These are phyloP conservation scores for Brachirus orientalis DNA, from an alignment of 2,113 vertebrate genomes.

Conservation along the genomic window DNA sequence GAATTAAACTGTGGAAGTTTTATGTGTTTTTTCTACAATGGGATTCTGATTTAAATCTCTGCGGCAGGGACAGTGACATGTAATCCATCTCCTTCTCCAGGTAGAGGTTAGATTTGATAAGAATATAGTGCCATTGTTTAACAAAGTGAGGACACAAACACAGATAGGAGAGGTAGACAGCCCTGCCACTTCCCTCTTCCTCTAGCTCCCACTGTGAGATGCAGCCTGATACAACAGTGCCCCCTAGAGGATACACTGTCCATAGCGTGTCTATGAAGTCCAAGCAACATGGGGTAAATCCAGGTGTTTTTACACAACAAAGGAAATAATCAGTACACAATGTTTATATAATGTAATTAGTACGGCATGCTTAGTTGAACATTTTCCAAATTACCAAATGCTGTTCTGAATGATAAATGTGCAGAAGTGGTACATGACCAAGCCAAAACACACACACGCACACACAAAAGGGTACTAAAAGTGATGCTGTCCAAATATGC, in stretches of 20 bases:
- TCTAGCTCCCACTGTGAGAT: neutral
- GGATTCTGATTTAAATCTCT: conserved; percentile 70
- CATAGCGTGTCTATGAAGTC: neutral
- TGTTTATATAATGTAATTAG: conserved; percentile 31
- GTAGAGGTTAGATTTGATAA: conserved; percentile 70
- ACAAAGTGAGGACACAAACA: conserved; percentile 69
- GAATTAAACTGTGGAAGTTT: conserved; percentile 55
- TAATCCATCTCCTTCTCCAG: conserved; percentile 48
- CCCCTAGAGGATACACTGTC: conserved; percentile 56
- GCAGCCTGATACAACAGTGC: conserved; percentile 76
- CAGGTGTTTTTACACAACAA: conserved; percentile 39
- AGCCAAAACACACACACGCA: neutral
- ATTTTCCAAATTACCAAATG: conserved; percentile 22
- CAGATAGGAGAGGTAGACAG: conserved; percentile 40
- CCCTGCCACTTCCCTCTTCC: conserved; percentile 24
- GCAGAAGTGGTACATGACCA: conserved; percentile 1
- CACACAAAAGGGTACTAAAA: neutral
- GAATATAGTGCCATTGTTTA: conserved; percentile 70
- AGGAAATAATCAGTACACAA: conserved; percentile 18
- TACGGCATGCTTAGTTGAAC: conserved; percentile 3
- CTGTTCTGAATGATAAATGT: neutral
- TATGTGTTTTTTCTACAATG: conserved; percentile 63
- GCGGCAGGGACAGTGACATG: conserved; percentile 38
- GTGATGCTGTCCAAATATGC: conserved; percentile 11
- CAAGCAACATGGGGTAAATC: conserved; percentile 5